phyloP scores from a whole-genome alignment of 2,888 invertebrate species.

The Cryptocephalus primarius region DNA sequence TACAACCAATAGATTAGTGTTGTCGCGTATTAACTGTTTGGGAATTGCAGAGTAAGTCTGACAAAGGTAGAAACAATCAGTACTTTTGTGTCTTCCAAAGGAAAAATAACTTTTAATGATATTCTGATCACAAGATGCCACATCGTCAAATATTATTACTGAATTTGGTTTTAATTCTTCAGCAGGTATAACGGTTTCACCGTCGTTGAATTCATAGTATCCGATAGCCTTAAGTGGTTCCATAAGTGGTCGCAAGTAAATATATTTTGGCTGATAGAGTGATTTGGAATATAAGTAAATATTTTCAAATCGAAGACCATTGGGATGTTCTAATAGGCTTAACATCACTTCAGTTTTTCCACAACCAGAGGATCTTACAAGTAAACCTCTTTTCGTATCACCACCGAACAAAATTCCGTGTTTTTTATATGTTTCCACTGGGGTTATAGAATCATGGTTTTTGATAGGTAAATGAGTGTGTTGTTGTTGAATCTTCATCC shows the following conservation, averaged over 20 bases:
- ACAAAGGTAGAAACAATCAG: slow-evolving; percentile 7
- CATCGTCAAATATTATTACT: slow-evolving; percentile 6
- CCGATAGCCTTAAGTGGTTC: slow-evolving; percentile 1
- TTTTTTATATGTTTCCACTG: not conserved
- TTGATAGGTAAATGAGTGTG: too few species aligned
- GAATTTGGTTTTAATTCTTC: slow-evolving; percentile 1
- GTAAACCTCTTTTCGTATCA: not conserved
- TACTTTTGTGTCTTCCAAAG: slow-evolving; percentile 7
- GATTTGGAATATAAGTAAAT: slow-evolving; percentile 1
- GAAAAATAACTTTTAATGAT: slow-evolving; percentile 6
- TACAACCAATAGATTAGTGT: slow-evolving; percentile 4
- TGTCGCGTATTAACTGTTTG: slow-evolving; percentile 7
- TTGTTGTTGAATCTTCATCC: too few species aligned
- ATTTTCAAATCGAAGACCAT: slow-evolving; percentile 4
- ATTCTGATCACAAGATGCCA: slow-evolving; percentile 4
- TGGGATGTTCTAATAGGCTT: slow-evolving; percentile 1
- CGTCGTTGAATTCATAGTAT: not conserved
- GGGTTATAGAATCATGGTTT: too few species aligned
- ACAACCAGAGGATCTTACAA: not conserved
- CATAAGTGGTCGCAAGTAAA: not conserved
- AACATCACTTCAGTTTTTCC: slow-evolving; percentile 1
- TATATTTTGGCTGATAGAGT: slow-evolving; percentile 2
- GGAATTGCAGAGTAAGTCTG: slow-evolving; percentile 5
- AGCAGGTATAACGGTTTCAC: not conserved
- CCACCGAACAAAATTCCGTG: slow-evolving; percentile 1